phyloP scores from a whole-genome alignment of 2,113 vertebrate genomes.

The Chaetura pelagica region DNA sequence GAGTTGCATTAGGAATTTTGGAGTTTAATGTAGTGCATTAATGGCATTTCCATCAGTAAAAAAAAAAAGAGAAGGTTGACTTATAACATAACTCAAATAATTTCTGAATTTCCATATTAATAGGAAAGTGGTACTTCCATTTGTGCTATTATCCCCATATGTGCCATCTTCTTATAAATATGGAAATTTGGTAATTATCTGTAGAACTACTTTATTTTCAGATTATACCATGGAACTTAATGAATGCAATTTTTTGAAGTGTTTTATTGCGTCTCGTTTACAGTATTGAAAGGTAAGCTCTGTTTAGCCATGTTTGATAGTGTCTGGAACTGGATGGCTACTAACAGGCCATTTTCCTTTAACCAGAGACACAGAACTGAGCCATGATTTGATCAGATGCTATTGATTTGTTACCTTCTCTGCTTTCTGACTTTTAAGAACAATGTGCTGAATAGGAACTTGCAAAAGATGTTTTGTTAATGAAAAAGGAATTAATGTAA shows the following conservation, averaged over 20 bases:
- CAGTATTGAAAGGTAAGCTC: neutral
- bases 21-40: slow-evolving; percentile 40
- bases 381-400: neutral
- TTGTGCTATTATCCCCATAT: slow-evolving; percentile 61
- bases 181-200: slow-evolving; percentile 67
- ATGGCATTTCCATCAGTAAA: slow-evolving; percentile 49
- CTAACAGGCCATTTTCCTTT: neutral
- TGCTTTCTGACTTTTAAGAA: neutral
- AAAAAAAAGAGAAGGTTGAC: slow-evolving; percentile 39
- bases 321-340: neutral
- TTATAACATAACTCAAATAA: slow-evolving; percentile 54
- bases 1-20: slow-evolving; percentile 30
- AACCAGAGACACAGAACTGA: neutral
- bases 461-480: neutral
- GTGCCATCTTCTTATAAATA: slow-evolving; percentile 64
- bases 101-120: slow-evolving; percentile 71
- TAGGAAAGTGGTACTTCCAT: slow-evolving; percentile 47
- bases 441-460: neutral
- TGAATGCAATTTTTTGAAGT: neutral
- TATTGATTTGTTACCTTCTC: neutral
- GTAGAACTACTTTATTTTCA: slow-evolving; percentile 32
- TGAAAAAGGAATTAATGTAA: neutral
- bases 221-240: neutral
- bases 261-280: neutral
- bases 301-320: neutral